Evolutionary conservation across 2,113 vertebrate species (phyloP), one percentile per base, ranked within the genome.

Genomic region (Erinaceus europaeus): DNA sequence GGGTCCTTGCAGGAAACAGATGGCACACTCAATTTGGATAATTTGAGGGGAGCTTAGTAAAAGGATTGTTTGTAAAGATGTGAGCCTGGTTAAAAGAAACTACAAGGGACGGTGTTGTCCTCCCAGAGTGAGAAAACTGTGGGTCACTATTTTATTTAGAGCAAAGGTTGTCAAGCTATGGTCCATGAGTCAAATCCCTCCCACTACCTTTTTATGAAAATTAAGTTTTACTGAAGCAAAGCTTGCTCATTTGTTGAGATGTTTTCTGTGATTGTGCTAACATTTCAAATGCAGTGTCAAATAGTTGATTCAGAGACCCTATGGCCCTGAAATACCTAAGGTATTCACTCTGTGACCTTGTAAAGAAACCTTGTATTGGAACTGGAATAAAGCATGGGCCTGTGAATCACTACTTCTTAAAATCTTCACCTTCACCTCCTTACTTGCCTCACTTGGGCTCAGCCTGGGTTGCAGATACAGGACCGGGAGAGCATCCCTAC

Each of bases 1-100:
- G 86, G 89, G 88, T 53, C 85, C 85, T 93, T 82, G 90, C 75
- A 79, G 89, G 91, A 93, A 91, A 84, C 94, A 93, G 94, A 95
- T 93, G 92, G 95, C 69, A 62, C 25, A 57, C 78, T 87, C 81
- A 48, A 57, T 90, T 84, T 87, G 87, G 71, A 48, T 82, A 88
- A 90, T 86, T 86, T 9, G 27, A 86, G 76, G 40, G 57, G 84
- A 86, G 89, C 76, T 72, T 72, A 85, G 90, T 52, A 75, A 90
- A 92, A 75, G 57, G 67, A 73, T 23, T 79, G 80, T 86, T 84
- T 90, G 78, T 72, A 81, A 81, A 87, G 84, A 90, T 57, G 36
- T 6, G 29, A 62, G 55, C 55, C 52, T 55, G 69, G 84, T 83
- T 88, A 73, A 85, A 83, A 59, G 68, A 90, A 88, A 23, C 65